Base-by-base conservation (phyloP, 2,113 vertebrate species). In the Chaenogobius annularis region DNA sequence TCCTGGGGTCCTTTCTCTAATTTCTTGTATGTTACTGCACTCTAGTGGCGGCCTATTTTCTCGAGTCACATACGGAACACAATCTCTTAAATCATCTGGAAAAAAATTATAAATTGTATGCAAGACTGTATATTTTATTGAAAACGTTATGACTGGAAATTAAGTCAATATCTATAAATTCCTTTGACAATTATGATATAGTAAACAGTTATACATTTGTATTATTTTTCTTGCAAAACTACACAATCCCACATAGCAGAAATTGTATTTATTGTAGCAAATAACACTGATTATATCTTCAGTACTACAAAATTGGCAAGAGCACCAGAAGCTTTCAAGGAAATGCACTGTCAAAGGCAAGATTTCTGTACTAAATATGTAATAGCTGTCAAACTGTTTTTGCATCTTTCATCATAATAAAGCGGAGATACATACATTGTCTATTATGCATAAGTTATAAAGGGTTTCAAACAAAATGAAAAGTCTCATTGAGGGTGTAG, bases 241-340 rank as follows among this genome's bases (percentile, higher is more conserved):
- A 3, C 19, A 54, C 19, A 52, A 52, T 52, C 50, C 37, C 54
- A 85, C 73, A 80, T 84, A 80, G 80, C 84, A 85, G 82, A 90
- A 90, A 89, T 77, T 56, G 80, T 55, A 73, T 90, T 91, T 91
- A 91, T 86, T 92, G 79, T 85, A 84, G 82, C 70, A 89, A 87
- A 89, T 72, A 82, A 70, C 73, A 80, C 79, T 81, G 81, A 78
- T 80, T 73, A 40, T 19, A 76, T 70, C 73, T 82, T 65, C 65
- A 82, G 35, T 67, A 73, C 83, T 80, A 86, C 70, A 88, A 88
- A 90, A 86, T 61, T 35, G 68, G 58, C n/a, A n/a, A 73, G 64
- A 83, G 85, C 84, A 83, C 84, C 70, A 12, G 79, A 89, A 86
- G 82, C 83, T 74, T 81, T 80, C 70, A 69, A 79, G 82, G 67